Percentiles rank a stretch among this genome's conserved stretches.
phyloP scores from a whole-genome alignment of 2,113 vertebrate genomes.

The Protobothrops flavoviridis region DNA sequence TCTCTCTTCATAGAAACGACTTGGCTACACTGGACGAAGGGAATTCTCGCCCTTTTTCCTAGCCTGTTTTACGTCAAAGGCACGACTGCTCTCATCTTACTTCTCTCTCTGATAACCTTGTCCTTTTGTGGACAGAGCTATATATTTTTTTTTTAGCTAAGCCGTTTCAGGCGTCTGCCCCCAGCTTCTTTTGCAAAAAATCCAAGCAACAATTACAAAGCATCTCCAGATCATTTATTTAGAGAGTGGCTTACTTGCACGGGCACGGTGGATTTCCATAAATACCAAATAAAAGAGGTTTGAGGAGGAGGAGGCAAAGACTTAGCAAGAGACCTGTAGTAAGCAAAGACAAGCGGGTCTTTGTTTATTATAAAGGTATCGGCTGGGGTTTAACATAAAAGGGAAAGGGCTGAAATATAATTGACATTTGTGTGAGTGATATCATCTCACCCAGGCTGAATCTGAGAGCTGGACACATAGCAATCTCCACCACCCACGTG shows the following conservation, averaged over 20 bases:
- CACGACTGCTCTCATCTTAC: constrained; percentile 77
- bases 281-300: constrained; percentile 38
- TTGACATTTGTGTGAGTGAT: not conserved
- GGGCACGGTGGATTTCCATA: constrained; percentile 8
- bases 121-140: constrained; percentile 53
- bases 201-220: not conserved
- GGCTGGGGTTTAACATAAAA: constrained; percentile 8
- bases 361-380: not conserved
- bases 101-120: constrained; percentile 82
- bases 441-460: not conserved
- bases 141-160: constrained; percentile 50
- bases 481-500: not conserved
- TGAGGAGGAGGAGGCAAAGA: rapidly evolving
- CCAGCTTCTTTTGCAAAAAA: not conserved
- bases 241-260: not conserved
- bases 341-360: not conserved
- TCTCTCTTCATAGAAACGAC: constrained; percentile 44
- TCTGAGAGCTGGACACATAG: not conserved
- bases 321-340: not conserved
- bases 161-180: not conserved
- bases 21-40: constrained; percentile 61
- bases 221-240: not conserved
- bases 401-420: constrained; percentile 5
- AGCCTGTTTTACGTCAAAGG: constrained; percentile 84
- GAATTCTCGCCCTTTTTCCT: constrained; percentile 76